Conservation (phyloP, 2,797 vertebrate genomes). For the Diglossa cyanea region DNA sequence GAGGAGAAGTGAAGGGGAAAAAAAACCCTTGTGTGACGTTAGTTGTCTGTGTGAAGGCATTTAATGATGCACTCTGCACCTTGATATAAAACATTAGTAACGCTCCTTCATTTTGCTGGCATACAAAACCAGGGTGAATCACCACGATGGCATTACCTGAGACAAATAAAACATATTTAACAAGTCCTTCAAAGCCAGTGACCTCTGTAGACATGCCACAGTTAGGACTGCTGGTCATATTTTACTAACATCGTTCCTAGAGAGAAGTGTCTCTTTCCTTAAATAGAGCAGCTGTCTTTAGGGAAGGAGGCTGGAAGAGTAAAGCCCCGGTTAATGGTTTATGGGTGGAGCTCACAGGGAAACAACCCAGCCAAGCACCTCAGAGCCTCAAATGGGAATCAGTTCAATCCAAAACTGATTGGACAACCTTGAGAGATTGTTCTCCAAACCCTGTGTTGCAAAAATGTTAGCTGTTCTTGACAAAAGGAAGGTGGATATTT, state of each 20-base stretch:
- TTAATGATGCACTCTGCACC: background rate
- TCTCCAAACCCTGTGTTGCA: background rate
- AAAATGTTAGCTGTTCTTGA: background rate
- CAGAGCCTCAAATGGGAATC: background rate
- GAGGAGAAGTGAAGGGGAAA: conserved; percentile 10
- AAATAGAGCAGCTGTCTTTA: background rate
- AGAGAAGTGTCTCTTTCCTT: background rate
- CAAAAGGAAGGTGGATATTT: background rate
- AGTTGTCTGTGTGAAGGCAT: background rate
- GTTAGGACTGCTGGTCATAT: background rate
- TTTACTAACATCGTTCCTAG: background rate
- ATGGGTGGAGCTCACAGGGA: background rate
- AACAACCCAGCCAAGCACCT: background rate
- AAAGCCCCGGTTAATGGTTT: background rate
- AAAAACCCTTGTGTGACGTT: background rate
- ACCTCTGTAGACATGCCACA: background rate
- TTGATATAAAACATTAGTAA: background rate
- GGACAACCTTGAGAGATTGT: background rate
- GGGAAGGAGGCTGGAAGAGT: background rate
- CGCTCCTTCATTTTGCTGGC: background rate
- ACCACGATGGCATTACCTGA: background rate
- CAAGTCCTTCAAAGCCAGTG: background rate
- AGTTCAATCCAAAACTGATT: background rate
- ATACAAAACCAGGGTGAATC: background rate
- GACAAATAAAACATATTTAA: background rate